phyloP scores from a whole-genome alignment of 2,888 invertebrate species.

The Rotaria magnacalcarata region DNA sequence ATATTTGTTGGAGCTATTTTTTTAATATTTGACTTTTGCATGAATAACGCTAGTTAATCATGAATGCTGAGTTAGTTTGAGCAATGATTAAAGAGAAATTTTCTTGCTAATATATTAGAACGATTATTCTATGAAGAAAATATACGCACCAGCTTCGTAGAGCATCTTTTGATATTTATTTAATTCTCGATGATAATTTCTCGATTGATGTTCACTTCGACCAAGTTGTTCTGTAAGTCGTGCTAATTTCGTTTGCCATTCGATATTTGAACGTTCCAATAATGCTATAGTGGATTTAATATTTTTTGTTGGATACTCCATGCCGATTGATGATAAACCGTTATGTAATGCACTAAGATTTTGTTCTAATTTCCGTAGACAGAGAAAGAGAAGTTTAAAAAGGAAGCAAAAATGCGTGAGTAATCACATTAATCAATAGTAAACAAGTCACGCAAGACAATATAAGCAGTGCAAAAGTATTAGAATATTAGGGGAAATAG shows the following conservation, averaged over 20 bases:
- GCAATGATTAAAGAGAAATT: background rate
- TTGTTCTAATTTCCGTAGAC: background rate
- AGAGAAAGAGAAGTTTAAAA: background rate
- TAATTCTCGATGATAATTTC: background rate
- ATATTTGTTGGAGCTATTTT: no score
- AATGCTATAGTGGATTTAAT: constrained; percentile 5
- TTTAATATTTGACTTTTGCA: no score
- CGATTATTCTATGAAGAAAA: background rate
- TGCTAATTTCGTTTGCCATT: constrained; percentile 10
- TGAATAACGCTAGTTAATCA: no score
- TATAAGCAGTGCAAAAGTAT: background rate
- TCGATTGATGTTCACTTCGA: background rate
- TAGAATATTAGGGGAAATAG: background rate
- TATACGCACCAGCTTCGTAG: background rate
- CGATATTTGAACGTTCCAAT: background rate
- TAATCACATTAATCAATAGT: no score
- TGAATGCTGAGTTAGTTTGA: no score
- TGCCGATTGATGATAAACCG: background rate
- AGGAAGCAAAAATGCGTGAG: background rate
- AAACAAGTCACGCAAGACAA: background rate
- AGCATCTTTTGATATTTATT: background rate
- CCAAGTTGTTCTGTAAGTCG: background rate
- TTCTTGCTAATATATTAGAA: background rate
- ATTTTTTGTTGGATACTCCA: background rate
- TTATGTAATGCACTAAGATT: background rate